Percentiles rank a stretch among this genome's conserved stretches.
These are phyloP conservation scores for Cercocebus atys DNA, from an alignment of 2,113 vertebrate species.

Conservation along the genomic window DNA sequence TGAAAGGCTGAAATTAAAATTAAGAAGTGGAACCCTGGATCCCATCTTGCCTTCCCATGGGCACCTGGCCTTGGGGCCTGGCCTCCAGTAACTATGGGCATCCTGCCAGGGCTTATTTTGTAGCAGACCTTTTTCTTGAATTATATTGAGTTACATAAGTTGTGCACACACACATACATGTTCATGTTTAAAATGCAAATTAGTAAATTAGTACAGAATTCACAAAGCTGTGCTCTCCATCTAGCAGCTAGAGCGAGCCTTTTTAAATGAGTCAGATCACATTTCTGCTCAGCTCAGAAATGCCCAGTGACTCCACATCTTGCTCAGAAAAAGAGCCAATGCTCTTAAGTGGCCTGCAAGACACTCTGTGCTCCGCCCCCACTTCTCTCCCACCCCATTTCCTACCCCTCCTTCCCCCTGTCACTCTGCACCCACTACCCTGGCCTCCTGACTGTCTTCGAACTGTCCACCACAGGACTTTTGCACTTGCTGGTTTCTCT, in stretches of 20 bases:
- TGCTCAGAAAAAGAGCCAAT: neutral
- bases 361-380: neutral
- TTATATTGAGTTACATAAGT: neutral
- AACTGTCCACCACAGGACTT: neutral
- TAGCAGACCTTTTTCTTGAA: neutral
- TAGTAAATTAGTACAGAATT: neutral
- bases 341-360: neutral
- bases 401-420: neutral
- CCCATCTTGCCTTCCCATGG: neutral
- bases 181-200: slow-evolving; percentile 18
- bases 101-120: slow-evolving; percentile 1
- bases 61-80: neutral
- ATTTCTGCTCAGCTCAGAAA: neutral
- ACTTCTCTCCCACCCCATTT: neutral
- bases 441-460: neutral
- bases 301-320: neutral
- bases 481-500: neutral
- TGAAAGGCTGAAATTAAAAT: neutral
- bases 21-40: neutral
- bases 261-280: neutral
- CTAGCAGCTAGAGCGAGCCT: neutral
- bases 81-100: neutral
- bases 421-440: too few relatives aligned
- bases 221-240: neutral
- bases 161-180: neutral